Evolutionary conservation across 2,797 vertebrate genomes (phyloP), one percentile per base, ranked within the genome.

Genomic region (Mus spretus): DNA sequence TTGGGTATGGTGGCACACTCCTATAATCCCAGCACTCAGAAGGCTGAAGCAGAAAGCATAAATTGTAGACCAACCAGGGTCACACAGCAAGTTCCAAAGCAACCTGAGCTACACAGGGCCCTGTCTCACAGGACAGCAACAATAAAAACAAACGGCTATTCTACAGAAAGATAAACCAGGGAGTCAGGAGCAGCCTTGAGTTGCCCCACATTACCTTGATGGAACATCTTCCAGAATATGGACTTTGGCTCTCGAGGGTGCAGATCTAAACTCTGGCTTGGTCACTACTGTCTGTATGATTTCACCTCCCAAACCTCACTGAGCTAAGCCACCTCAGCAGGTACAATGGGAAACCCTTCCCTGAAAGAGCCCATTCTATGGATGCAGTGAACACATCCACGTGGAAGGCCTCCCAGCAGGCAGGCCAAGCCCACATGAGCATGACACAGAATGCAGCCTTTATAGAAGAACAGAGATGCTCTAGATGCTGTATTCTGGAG

Each of bases 351-450:
- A 84, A 55, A 37, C 24, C 34, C n/a, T 53, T 79, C 92, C 26
- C 50, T 78, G 59, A 55, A 86, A 95, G 91, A n/a, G 44, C 70
- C 75, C 40, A 59, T 59, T 74, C 24, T 61, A 79, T 89, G 53
- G 63, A 59, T 20, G 67, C 47, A 10, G 20, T 89, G 90, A 89
- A 61, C 67, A 53, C 77, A 91, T 55, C 82, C 77, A 63, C 0
- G 3, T 53, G 34, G 50, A 84, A 70, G 75, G 80, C 74, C 53
- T 72, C 87, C 53, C 40, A 26, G 22, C 7, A 19, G 0, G 53
- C 7, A 19, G 0, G 53, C 55, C 47, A 79, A 87, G 61, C 70
- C 85, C 13, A 61, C 0, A 17, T 3, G 47, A 47, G 37, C 22
- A 17, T 2, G 24, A 57, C 50, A 40, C 0, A 72, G 50, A 70